Evolutionary conservation across 2,888 invertebrate species (phyloP).

Genomic region (Andrena marginata): DNA sequence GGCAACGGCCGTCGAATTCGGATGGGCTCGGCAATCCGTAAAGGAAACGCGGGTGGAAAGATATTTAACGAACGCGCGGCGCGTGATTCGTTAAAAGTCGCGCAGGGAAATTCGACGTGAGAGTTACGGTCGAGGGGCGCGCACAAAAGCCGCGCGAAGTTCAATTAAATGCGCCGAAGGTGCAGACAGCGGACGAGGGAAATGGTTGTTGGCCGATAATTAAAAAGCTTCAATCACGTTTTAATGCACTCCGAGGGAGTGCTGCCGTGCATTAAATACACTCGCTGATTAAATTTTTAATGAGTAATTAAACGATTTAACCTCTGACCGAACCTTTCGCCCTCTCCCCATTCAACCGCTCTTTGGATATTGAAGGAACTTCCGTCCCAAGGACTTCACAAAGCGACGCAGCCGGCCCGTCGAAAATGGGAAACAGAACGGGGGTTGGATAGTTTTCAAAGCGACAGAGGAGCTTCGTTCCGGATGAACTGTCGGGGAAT

Average conservation of each 20-base stretch:
- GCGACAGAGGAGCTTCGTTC: background rate
- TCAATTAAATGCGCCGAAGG: conserved; percentile 41
- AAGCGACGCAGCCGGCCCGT: background rate
- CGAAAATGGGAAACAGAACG: background rate
- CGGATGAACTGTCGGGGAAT: background rate
- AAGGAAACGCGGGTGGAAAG: background rate
- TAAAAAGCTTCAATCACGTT: conserved; percentile 59
- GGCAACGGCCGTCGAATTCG: conserved; percentile 6
- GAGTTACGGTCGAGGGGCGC: conserved; percentile 30
- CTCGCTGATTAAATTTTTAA: conserved; percentile 43
- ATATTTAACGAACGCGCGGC: conserved; percentile 43
- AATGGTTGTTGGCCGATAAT: conserved; percentile 50
- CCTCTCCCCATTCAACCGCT: too few relatives aligned
- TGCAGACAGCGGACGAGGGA: conserved; percentile 32
- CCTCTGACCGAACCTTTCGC: background rate
- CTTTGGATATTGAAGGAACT: background rate
- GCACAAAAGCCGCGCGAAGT: conserved; percentile 52
- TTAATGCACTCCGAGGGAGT: conserved; percentile 12
- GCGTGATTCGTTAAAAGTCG: conserved; percentile 34
- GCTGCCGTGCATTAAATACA: conserved; percentile 14
- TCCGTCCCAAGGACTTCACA: background rate
- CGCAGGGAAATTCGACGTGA: conserved; percentile 23
- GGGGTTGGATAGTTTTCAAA: background rate
- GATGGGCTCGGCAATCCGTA: background rate
- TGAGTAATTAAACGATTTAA: conserved; percentile 30